Evolutionary conservation across 2,113 vertebrate species (phyloP), one percentile per base, ranked within the genome.

Genomic region (Xiphophorus hellerii): DNA sequence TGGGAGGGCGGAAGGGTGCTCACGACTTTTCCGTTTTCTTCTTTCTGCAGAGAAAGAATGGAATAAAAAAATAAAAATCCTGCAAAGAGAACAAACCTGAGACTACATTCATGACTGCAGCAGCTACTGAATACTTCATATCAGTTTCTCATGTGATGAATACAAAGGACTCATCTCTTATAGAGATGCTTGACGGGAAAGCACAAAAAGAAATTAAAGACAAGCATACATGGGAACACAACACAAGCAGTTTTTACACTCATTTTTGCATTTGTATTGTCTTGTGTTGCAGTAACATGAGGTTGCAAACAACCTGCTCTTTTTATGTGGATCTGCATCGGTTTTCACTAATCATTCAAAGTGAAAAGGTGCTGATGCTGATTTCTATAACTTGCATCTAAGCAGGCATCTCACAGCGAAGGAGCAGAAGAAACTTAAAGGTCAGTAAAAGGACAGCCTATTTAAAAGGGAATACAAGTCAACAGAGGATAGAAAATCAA

Each of bases 21-120:
- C 81, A 92, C 89, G 61, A 98, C 96, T 70, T 92, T 95, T 33
- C 96, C 97, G 6, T 96, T 96, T 76, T 97, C 96, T 78, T 98
- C 96, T 94, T 99, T 98, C 98, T 99, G 94, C 88, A 92, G 65
- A 7, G 58, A 77, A 84, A 42, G 39, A 54, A 22, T 7, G 22
- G 51, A 9, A 58, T 58, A 58, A n/a, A 58, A 10, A 9, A 11
- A 37, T n/a, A 58, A 58, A 9, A 11, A 58, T 58, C 8, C 20
- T 25, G 8, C 22, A 58, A 9, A 58, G 9, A 58, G 17, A 58
- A 10, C 22, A n/a, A 7, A n/a, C 9, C 8, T 54, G 20, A 54
- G 20, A 22, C 20, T n/a, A 58, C n/a, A 20, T 17, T 48, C 17
- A 48, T 5, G 4, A 48, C 13, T 44, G 14, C 13, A 44, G 15